Conservation (phyloP, 2,888 invertebrate genomes). For the Proisotoma minuta region DNA sequence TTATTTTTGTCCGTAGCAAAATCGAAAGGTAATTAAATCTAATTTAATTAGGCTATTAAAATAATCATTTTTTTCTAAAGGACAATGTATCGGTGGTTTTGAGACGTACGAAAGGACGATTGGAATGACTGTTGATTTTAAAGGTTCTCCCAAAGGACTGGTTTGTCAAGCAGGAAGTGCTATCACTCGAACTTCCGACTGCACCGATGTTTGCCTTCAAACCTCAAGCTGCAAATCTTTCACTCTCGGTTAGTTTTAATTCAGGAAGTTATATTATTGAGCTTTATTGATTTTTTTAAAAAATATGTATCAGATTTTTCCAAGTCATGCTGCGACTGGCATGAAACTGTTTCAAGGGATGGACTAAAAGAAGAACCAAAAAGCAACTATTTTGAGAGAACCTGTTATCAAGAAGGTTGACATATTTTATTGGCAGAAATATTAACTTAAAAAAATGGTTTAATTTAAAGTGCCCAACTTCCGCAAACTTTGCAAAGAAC, state of each 20-base stretch:
- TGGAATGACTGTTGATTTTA: slow-evolving; percentile 49
- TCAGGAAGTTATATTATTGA: no score
- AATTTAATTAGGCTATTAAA: no score
- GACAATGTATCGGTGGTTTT: slow-evolving; percentile 53
- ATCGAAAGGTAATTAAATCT: no score
- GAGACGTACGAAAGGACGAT: slow-evolving; percentile 53
- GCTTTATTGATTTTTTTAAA: no score
- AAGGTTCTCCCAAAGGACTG: slow-evolving; percentile 50
- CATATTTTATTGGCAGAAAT: no score
- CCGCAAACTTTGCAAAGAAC: slow-evolving; percentile 52
- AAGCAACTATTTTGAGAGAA: slow-evolving; percentile 52
- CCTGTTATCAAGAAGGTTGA: slow-evolving; percentile 51
- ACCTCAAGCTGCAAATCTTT: slow-evolving; percentile 51
- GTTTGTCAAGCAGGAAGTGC: slow-evolving; percentile 52
- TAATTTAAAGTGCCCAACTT: slow-evolving; percentile 50
- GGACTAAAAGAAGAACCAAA: slow-evolving; percentile 50
- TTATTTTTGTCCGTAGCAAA: no score
- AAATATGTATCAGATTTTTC: slow-evolving; percentile 52
- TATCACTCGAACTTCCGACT: slow-evolving; percentile 52
- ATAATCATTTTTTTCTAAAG: no score
- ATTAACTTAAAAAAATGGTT: not conserved
- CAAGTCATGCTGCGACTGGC: slow-evolving; percentile 51
- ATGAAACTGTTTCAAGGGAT: slow-evolving; percentile 50
- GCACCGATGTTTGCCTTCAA: slow-evolving; percentile 52
- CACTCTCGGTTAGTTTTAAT: slow-evolving; percentile 49